These are phyloP conservation scores for Eustalomyia histrio DNA, from an alignment of 2,888 invertebrate genomes.

Conservation along the genomic window DNA sequence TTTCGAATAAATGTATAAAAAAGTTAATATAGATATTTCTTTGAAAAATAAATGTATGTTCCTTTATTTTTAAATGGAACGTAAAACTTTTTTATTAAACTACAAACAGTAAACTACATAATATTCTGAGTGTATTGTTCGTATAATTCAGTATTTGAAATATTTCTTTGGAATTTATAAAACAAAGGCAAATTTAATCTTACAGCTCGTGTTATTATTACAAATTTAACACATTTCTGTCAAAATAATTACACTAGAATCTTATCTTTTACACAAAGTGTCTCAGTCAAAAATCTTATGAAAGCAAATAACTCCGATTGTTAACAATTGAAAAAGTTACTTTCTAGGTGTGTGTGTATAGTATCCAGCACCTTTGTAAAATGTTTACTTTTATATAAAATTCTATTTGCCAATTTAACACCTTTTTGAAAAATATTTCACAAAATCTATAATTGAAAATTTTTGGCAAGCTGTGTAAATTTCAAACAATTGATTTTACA, in stretches of 20 bases:
- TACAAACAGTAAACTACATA: too few relatives aligned
- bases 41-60: too few relatives aligned
- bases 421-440: constrained; percentile 37
- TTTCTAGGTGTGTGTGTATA: background rate
- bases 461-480: constrained; percentile 63
- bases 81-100: too few relatives aligned
- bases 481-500: constrained; percentile 54
- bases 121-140: too few relatives aligned
- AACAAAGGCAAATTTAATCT: too few relatives aligned
- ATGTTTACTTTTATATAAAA: constrained; percentile 22
- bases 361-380: constrained; percentile 3
- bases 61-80: too few relatives aligned
- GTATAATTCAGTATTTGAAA: too few relatives aligned
- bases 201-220: background rate
- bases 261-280: background rate
- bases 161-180: too few relatives aligned
- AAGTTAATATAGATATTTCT: too few relatives aligned
- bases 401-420: constrained; percentile 60
- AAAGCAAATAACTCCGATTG: too few relatives aligned
- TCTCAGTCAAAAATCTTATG: background rate
- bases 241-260: background rate
- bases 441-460: constrained; percentile 18
- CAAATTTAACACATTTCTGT: background rate
- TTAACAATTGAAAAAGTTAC: background rate
- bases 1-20: too few relatives aligned